A percentile compares a stretch with the other conserved stretches of the same genome.
Evolutionary conservation across 2,113 vertebrate genomes (phyloP).

Genomic region (Cephalopholis sonnerati): DNA sequence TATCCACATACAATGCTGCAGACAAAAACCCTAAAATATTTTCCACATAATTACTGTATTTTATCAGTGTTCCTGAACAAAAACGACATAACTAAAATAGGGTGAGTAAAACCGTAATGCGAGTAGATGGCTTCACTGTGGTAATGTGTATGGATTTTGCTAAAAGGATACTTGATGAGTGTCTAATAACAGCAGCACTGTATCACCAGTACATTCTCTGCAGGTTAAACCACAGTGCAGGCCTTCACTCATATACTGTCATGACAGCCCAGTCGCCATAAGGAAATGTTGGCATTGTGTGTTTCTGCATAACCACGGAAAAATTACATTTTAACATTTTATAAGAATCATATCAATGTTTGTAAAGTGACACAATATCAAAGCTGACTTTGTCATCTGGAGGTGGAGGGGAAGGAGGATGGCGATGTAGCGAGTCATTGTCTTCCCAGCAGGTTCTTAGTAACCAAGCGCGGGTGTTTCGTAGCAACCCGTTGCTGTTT

Average conservation of each 20-base stretch:
- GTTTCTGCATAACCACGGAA: too few relatives aligned
- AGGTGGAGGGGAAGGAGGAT: too few relatives aligned
- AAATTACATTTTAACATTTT: too few relatives aligned
- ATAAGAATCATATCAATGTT: too few relatives aligned
- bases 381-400: too few relatives aligned
- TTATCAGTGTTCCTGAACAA: conserved; percentile 32
- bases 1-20: conserved; percentile 57
- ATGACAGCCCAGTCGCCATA: not conserved
- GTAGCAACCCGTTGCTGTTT: too few relatives aligned
- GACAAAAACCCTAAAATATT: conserved; percentile 27
- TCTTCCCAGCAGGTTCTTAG: too few relatives aligned
- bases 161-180: not conserved
- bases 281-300: too few relatives aligned
- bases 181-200: not conserved
- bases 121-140: not conserved
- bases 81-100: conserved; percentile 11
- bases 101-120: conserved; percentile 1
- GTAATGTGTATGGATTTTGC: not conserved
- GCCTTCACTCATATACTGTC: not conserved
- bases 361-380: too few relatives aligned
- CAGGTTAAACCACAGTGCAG: not conserved
- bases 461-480: too few relatives aligned
- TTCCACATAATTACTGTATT: conserved; percentile 32
- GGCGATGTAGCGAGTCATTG: too few relatives aligned
- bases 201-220: not conserved